phyloP scores from a whole-genome alignment of 2,888 invertebrate genomes.

The Rotaria socialis region DNA sequence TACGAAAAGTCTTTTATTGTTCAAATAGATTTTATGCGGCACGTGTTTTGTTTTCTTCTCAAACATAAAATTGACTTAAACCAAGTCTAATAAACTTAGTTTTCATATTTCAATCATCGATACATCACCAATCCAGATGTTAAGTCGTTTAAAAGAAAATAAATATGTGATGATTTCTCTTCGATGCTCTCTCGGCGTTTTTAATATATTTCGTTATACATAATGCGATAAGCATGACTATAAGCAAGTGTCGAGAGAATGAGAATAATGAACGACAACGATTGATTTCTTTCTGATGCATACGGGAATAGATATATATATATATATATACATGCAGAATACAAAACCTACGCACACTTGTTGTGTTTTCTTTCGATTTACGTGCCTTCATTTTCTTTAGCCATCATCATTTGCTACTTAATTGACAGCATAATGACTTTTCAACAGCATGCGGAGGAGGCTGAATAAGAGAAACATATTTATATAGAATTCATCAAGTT shows the following conservation, averaged over 20 bases:
- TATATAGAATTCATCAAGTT: neutral
- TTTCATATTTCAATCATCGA: neutral
- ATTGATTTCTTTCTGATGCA: conserved; percentile 7
- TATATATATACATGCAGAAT: neutral
- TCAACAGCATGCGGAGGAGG: conserved; percentile 3
- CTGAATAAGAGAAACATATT: neutral
- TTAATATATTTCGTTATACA: neutral
- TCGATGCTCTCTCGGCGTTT: too few relatives aligned
- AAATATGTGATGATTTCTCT: neutral
- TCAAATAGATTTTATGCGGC: neutral
- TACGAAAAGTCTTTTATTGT: neutral
- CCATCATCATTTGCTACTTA: conserved; percentile 8
- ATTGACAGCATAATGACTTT: conserved; percentile 22
- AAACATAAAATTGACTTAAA: neutral
- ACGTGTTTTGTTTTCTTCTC: neutral
- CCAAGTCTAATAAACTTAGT: neutral
- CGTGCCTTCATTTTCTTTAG: neutral
- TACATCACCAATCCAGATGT: conserved; percentile 3
- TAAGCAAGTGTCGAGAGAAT: conserved; percentile 21
- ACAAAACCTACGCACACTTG: neutral
- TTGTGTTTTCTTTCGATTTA: neutral
- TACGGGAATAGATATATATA: neutral
- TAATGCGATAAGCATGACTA: conserved; percentile 15
- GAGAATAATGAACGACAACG: conserved; percentile 15
- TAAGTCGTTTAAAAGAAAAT: neutral